phyloP scores from a whole-genome alignment of 2,113 vertebrate species.

The Pelusios castaneus region DNA sequence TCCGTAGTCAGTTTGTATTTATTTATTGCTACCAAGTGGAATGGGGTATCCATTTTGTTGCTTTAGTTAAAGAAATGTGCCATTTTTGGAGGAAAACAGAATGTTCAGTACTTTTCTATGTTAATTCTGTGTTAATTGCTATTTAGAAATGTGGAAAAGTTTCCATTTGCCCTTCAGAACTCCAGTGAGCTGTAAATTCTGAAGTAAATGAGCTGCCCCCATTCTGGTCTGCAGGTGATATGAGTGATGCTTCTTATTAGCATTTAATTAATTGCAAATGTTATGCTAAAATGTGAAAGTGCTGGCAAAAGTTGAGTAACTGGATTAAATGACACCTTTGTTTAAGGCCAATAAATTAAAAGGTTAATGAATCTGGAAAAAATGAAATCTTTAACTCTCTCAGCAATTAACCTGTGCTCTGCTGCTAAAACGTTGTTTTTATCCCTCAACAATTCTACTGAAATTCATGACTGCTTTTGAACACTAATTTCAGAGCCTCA shows the following conservation, averaged over 20 bases:
- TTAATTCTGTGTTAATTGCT: neutral
- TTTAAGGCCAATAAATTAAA: slow-evolving; percentile 36
- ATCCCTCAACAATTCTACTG: neutral
- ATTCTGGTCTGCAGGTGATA: slow-evolving; percentile 45
- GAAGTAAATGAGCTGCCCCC: slow-evolving; percentile 55
- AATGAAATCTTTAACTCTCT: slow-evolving; percentile 1
- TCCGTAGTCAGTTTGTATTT: neutral
- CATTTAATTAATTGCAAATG: slow-evolving; percentile 63
- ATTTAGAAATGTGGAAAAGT: slow-evolving; percentile 20
- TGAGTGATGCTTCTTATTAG: slow-evolving; percentile 52
- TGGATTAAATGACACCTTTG: slow-evolving; percentile 16
- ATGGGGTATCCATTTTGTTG: neutral
- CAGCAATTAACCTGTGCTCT: slow-evolving; percentile 20
- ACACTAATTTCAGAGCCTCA: slow-evolving; percentile 47
- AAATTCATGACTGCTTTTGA: neutral
- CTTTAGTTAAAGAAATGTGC: slow-evolving; percentile 2
- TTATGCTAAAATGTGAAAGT: slow-evolving; percentile 53
- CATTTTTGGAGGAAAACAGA: slow-evolving; percentile 25
- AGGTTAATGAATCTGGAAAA: neutral
- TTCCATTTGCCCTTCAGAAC: slow-evolving; percentile 56
- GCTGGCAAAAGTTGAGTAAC: slow-evolving; percentile 30
- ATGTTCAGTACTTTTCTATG: neutral
- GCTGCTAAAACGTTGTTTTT: neutral
- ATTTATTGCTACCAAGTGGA: neutral
- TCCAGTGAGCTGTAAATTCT: slow-evolving; percentile 49